Evolutionary conservation across 1,140 invertebrate genomes (phyloP).

Genomic region (Trachymyrmex cornetzi): DNA sequence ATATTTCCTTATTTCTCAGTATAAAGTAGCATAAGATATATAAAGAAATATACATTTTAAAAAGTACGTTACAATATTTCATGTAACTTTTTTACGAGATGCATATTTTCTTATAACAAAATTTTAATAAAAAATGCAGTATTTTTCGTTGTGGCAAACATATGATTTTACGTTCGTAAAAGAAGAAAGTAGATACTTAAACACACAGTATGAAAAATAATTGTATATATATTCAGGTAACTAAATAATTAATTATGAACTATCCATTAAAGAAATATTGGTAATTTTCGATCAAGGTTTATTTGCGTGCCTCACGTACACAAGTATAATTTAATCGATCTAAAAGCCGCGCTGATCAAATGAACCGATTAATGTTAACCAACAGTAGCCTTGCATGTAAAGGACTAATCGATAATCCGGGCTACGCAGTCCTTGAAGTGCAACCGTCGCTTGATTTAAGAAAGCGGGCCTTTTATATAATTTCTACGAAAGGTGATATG

Average conservation of each 20-base stretch:
- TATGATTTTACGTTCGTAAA: not conserved
- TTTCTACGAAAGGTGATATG: not conserved
- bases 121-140: not conserved
- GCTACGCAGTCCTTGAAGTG: constrained; percentile 11
- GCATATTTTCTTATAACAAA: not conserved
- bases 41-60: not conserved
- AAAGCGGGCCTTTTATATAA: constrained; percentile 5
- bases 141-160: not conserved
- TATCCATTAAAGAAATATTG: constrained; percentile 10
- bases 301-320: not conserved
- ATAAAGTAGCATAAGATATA: not conserved
- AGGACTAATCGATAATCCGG: constrained; percentile 33
- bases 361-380: constrained; percentile 15
- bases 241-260: not conserved
- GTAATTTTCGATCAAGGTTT: not conserved
- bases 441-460: not conserved
- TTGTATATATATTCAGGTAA: not conserved
- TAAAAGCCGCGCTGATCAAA: not conserved
- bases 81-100: not conserved
- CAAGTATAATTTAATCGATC: not conserved
- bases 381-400: not conserved
- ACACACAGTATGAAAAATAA: not conserved
- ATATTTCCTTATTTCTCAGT: not conserved
- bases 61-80: not conserved
- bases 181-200: not conserved